Percentiles rank a stretch among this genome's conserved stretches.
These are phyloP conservation scores for Harpegnathos saltator DNA, from an alignment of 1,140 invertebrate genomes.

Conservation along the genomic window DNA sequence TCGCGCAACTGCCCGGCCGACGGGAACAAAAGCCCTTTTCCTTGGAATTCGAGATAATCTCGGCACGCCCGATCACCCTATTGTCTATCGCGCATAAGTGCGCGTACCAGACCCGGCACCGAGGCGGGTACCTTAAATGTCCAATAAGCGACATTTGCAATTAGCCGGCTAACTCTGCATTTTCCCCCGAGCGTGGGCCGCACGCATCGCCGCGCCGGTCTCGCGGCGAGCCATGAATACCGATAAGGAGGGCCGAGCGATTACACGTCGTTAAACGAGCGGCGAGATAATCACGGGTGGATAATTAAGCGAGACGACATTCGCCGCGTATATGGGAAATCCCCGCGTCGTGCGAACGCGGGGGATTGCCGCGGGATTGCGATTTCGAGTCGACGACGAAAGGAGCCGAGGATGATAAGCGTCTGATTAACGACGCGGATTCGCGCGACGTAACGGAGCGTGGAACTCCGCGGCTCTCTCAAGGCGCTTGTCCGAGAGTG, in stretches of 20 bases:
- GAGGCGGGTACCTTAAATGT: constrained; percentile 33
- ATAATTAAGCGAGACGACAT: constrained; percentile 25
- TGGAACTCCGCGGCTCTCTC: not conserved
- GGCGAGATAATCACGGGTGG: constrained; percentile 32
- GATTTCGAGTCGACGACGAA: too few relatives aligned
- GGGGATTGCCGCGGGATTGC: not conserved
- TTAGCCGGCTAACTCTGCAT: constrained; percentile 43
- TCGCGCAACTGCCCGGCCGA: constrained; percentile 7
- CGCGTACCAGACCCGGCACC: not conserved
- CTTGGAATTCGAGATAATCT: constrained; percentile 59
- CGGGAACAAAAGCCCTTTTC: constrained; percentile 62
- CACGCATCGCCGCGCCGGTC: not conserved
- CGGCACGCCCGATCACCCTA: constrained; percentile 58
- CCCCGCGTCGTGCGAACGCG: not conserved
- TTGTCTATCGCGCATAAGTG: constrained; percentile 61
- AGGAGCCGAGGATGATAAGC: not conserved
- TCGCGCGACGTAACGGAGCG: constrained; percentile 2
- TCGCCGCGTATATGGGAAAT: constrained; percentile 18
- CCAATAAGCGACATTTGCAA: constrained; percentile 32
- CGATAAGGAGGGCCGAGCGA: constrained; percentile 20
- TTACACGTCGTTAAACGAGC: constrained; percentile 12
- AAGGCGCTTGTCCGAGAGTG: not conserved
- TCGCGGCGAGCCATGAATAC: not conserved
- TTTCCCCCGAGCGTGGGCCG: constrained; percentile 46
- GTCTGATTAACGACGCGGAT: not conserved